Evolutionary conservation across 2,888 invertebrate species (phyloP), one percentile per base, ranked within the genome.

Genomic region (Spisula subtruncata): DNA sequence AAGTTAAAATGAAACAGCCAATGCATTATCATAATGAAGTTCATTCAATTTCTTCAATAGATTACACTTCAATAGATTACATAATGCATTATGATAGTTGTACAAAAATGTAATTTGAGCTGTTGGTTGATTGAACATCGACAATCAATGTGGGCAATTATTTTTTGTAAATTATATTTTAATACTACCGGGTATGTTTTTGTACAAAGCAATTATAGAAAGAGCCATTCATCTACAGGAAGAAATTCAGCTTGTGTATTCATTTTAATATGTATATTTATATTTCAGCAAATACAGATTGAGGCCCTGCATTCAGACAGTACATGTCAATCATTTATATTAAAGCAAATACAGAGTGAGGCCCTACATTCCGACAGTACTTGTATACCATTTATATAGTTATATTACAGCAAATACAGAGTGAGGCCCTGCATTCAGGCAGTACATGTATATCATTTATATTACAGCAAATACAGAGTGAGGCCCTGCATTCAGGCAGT

Each of bases 321-420:
- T 83, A 94, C 93, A 0, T 93, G 95, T 12, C 5, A 35, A 8
- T 16, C 2, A 54, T 66, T 46, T 80, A 54, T 80, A 41, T 54
- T 93, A 12, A 92, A 95, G 95, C 89, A 89, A 35, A 85, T 93
- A 41, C 95, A 96, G 91, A 93, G 93, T 35, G 92, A 93, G 29
- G 91, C 94, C 20, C 88, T 95, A 25, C 95, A 96, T 88, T 93
- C 94, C 6, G 90, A 92, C 14, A 94, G 93, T 83, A 94, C 93
- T 0, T 93, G 94, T 91, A 60, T 95, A n/a, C 95, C 18, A 83
- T 96, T 92, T 95, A 41, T 94, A 93, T 82, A 81, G 14, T 41
- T 54, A 54, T 80, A n/a, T 54, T 93, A 10, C 93, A 95, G 95
- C 89, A 89, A 35, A 85, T 93, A 41, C 95, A 96, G 91, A 93